Percentiles rank a stretch among this genome's conserved stretches.
These are phyloP conservation scores for Drosophila fuyamai DNA, from an alignment of 1,140 invertebrate species.

Conservation along the genomic window DNA sequence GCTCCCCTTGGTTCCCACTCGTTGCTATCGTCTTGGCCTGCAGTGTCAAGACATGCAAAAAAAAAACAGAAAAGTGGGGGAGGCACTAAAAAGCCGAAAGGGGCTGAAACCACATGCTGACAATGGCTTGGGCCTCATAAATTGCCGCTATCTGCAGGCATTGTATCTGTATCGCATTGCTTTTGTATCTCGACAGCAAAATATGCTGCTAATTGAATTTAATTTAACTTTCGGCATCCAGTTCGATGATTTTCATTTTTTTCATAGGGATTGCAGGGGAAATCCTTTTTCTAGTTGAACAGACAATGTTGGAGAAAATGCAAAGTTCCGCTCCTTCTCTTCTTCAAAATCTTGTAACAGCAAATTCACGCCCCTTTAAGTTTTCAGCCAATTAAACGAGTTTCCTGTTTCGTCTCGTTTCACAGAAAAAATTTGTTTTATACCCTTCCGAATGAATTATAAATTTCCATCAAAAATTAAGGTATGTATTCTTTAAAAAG, in stretches of 20 bases:
- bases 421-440: too few species aligned
- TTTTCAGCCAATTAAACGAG: conserved; percentile 72
- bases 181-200: conserved; percentile 39
- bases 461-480: too few species aligned
- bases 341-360: too few species aligned
- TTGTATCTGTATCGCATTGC: conserved; percentile 39
- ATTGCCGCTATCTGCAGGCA: conserved; percentile 64
- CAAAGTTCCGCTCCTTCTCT: conserved; percentile 1
- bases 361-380: conserved; percentile 27
- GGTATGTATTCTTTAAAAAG: too few species aligned
- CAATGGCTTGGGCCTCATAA: conserved; percentile 63
- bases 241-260: conserved; percentile 45
- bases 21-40: conserved; percentile 7
- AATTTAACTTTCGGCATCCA: conserved; percentile 58
- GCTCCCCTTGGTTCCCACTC: conserved; percentile 7
- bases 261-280: conserved; percentile 20
- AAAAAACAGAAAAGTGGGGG: not conserved
- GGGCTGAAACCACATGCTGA: conserved; percentile 60
- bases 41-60: conserved; percentile 66
- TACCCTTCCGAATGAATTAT: too few species aligned
- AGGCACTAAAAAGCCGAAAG: not conserved
- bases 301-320: conserved; percentile 52
- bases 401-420: too few species aligned
- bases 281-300: conserved; percentile 21
- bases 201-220: conserved; percentile 78